Evolutionary conservation across 2,888 invertebrate species (phyloP), one percentile per base, ranked within the genome.

Genomic region (Cephus runcator): DNA sequence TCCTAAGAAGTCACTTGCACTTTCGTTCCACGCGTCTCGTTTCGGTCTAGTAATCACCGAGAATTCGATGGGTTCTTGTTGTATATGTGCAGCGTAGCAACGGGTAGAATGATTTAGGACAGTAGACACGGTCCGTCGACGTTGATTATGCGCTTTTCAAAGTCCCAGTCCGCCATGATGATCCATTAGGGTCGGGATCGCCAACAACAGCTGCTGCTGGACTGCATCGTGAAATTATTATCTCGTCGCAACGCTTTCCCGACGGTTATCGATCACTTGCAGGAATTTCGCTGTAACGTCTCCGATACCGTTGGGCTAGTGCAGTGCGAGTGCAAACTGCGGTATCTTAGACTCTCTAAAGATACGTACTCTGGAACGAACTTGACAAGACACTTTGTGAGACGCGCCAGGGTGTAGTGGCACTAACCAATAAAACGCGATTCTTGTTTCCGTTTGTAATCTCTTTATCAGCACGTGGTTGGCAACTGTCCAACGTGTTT

Each of bases 391-490:
- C 23, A 23, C 56, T 56, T 56, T 56, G 23, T 56, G 56, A 56
- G 56, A 56, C 15, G 56, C 23, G 23, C 23, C 56, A 23, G 23
- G 56, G 9, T 23, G 23, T 23, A 56, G 56, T 56, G 23, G 56
- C 23, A 56, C 56, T 9, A 56, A 23, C 23, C 56, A 56, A 56
- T 56, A 56, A 56, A 56, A 56, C 56, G 15, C 23, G 23, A 56
- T 12, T 11, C 71, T 87, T 87, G 89, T 88, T 89, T 87, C 84
- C 84, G 80, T 82, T 84, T 78, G 85, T 88, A 89, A 90, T 90
- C 88, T 88, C 88, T 89, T 90, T 90, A 90, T 90, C 89, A 87
- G 89, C 87, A 84, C 87, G 87, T 88, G 87, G 82, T 83, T 87
- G 86, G 87, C 83, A 73, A 35, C n/a, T 34, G 34, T 56, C 76